Conservation (phyloP, 2,888 invertebrate genomes). For the Cantharis flavilabris region DNA sequence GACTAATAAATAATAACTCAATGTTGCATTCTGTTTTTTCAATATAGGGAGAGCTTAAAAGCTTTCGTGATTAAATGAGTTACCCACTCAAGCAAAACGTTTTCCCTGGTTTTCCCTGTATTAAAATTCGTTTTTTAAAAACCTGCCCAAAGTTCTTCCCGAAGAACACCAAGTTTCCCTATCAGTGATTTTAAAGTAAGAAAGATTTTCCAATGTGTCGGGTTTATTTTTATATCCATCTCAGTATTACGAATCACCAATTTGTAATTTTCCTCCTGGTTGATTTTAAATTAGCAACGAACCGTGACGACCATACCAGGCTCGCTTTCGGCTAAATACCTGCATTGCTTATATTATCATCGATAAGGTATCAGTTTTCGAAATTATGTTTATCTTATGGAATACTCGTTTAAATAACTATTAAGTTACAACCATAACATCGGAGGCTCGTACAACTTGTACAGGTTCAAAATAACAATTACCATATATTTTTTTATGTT, state of each 20-base stretch:
- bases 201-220: not conserved
- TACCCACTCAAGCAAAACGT: not conserved
- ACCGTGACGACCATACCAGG: slow-evolving; percentile 15
- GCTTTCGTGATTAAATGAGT: not conserved
- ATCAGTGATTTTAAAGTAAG: not conserved
- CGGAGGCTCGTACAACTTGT: not conserved
- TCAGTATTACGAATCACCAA: slow-evolving; percentile 1
- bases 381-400: slow-evolving; percentile 12
- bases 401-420: not conserved
- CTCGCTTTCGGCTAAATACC: slow-evolving; percentile 18
- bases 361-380: slow-evolving; percentile 16
- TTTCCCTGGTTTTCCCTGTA: not conserved
- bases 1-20: not conserved
- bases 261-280: slow-evolving; percentile 17
- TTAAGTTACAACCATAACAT: not conserved
- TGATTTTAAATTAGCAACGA: slow-evolving; percentile 15
- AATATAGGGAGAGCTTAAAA: not conserved
- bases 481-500: not conserved
- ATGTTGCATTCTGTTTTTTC: not conserved
- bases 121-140: not conserved
- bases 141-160: not conserved
- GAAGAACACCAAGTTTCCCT: not conserved
- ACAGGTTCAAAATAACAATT: not conserved
- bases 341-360: slow-evolving; percentile 25
- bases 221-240: not conserved